Percentiles rank a stretch among this genome's conserved stretches.
Evolutionary conservation across 2,888 invertebrate genomes (phyloP).

Genomic region (Campoletis raptor): DNA sequence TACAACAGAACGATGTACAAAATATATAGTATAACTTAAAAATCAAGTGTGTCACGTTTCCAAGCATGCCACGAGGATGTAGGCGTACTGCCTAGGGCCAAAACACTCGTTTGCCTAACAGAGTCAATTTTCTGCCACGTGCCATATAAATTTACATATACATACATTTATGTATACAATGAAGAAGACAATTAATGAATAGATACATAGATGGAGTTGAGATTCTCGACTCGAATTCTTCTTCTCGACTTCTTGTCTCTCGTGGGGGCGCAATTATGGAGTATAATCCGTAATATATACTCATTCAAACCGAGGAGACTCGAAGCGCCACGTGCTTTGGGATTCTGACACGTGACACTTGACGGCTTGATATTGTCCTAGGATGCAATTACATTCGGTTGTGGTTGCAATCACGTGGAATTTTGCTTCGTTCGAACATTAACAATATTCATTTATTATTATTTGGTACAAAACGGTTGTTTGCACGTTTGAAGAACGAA

Average conservation of each 20-base stretch:
- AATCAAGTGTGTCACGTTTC: constrained; percentile 59
- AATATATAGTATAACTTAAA: constrained; percentile 13
- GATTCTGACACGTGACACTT: constrained; percentile 9
- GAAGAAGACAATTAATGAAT: constrained; percentile 2
- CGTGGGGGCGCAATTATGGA: not conserved
- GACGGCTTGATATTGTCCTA: not conserved
- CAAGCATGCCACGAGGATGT: constrained; percentile 36
- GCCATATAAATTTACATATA: constrained; percentile 28
- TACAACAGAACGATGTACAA: not conserved
- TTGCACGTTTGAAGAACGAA: not conserved
- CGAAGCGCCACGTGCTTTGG: constrained; percentile 16
- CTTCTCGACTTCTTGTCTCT: not conserved
- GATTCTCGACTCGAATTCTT: constrained; percentile 2
- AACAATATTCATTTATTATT: not conserved
- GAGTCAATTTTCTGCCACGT: constrained; percentile 69
- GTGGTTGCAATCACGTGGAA: not conserved
- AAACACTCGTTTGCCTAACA: constrained; percentile 48
- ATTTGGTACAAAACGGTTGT: not conserved
- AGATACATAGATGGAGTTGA: not conserved
- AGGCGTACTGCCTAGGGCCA: constrained; percentile 14
- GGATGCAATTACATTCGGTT: constrained; percentile 13
- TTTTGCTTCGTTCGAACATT: not conserved
- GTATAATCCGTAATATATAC: not conserved
- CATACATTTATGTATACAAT: not conserved
- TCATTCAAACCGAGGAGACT: not conserved